Percentiles rank a stretch among this genome's conserved stretches.
These are phyloP conservation scores for Cyprinodon brontotheroides DNA, from an alignment of 2,113 vertebrate genomes.

Conservation along the genomic window DNA sequence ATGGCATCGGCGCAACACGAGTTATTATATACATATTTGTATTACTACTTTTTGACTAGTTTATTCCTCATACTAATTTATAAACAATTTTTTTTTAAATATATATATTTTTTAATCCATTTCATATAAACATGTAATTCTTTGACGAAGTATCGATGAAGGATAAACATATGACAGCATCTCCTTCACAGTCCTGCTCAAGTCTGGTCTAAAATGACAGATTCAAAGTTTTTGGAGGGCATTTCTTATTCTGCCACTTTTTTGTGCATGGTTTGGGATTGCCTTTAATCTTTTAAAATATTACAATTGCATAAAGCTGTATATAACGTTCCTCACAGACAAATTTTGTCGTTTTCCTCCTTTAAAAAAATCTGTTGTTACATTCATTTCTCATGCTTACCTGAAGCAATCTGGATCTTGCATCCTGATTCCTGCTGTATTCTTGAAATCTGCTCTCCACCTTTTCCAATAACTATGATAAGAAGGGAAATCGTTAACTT, in stretches of 20 bases:
- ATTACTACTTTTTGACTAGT: too few relatives aligned
- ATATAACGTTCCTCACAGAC: not conserved
- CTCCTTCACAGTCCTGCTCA: not conserved
- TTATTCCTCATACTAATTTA: too few relatives aligned
- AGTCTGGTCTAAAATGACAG: not conserved
- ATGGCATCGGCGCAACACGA: too few relatives aligned
- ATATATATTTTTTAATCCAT: too few relatives aligned
- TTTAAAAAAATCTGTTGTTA: not conserved
- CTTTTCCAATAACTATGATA: conserved; percentile 93
- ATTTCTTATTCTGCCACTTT: not conserved
- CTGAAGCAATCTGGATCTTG: conserved; percentile 98
- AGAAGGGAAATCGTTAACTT: not conserved
- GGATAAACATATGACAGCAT: not conserved
- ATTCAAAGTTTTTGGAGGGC: too few relatives aligned
- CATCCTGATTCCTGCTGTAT: conserved; percentile 99
- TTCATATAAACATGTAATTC: too few relatives aligned
- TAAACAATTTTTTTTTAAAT: too few relatives aligned
- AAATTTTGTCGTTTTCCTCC: not conserved
- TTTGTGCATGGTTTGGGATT: not conserved
- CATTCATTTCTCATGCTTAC: conserved; percentile 71
- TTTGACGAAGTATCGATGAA: not conserved
- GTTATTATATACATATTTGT: too few relatives aligned
- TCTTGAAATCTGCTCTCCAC: conserved; percentile 97
- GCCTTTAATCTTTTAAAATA: not conserved
- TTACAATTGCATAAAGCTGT: not conserved